A percentile compares a stretch with the other conserved stretches of the same genome.
Evolutionary conservation across 2,888 invertebrate species (phyloP).

Genomic region (Chrysomela aeneicollis): DNA sequence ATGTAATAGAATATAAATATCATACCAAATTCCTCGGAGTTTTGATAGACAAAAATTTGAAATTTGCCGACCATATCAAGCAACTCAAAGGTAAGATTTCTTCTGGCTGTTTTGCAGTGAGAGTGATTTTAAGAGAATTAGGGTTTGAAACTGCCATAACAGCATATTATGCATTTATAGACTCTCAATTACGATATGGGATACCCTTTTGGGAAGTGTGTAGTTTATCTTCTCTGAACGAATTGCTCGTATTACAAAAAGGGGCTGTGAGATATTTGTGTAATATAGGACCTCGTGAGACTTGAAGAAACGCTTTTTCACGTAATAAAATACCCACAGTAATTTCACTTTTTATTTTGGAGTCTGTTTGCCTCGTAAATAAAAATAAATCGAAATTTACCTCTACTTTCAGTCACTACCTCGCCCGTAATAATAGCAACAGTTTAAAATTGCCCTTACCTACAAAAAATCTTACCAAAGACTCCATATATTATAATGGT

Average conservation of each 20-base stretch:
- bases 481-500: neutral
- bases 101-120: slow-evolving; percentile 21
- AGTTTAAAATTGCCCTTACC: slow-evolving; percentile 3
- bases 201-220: slow-evolving; percentile 3
- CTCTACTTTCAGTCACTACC: neutral
- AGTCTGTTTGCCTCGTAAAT: neutral
- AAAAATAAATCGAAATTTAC: neutral
- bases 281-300: neutral
- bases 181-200: neutral
- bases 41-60: neutral
- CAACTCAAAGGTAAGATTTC: neutral
- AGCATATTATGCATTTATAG: slow-evolving; percentile 3
- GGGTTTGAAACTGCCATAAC: slow-evolving; percentile 3
- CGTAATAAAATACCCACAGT: neutral
- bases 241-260: slow-evolving; percentile 3
- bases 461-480: neutral
- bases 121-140: slow-evolving; percentile 4
- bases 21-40: neutral
- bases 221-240: neutral
- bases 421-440: neutral
- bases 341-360: slow-evolving; percentile 4
- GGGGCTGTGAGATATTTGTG: neutral
- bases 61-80: neutral
- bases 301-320: neutral
- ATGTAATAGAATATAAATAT: neutral